phyloP scores from a whole-genome alignment of 2,113 vertebrate genomes.

The Nothoprocta pentlandii region DNA sequence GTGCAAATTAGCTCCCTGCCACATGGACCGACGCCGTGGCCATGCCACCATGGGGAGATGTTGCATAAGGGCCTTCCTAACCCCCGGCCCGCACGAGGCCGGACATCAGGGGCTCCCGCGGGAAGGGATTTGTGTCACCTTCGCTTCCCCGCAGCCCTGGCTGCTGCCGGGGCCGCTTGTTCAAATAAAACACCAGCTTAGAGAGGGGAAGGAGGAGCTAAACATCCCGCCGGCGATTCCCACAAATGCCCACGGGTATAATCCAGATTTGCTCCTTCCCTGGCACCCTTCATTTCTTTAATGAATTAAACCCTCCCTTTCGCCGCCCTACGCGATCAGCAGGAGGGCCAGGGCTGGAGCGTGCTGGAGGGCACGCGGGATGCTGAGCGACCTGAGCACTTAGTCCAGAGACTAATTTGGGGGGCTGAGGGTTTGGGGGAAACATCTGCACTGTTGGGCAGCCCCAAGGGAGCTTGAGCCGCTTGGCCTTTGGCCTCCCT shows the following conservation, averaged over 20 bases:
- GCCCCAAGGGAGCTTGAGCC: not conserved
- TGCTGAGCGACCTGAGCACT: no score
- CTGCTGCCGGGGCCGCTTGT: not conserved
- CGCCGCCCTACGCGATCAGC: conserved; percentile 7
- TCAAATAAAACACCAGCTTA: not conserved
- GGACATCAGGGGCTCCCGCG: not conserved
- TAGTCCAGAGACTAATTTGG: not conserved
- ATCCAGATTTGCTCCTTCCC: conserved; percentile 64
- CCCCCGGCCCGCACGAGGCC: not conserved
- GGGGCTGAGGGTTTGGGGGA: not conserved
- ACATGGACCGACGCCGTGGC: not conserved
- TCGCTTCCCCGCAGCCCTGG: not conserved
- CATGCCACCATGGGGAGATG: not conserved
- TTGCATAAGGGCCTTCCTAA: not conserved
- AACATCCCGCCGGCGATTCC: conserved; percentile 4
- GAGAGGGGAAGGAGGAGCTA: not conserved
- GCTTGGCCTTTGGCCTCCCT: not conserved
- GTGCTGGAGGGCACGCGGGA: not conserved
- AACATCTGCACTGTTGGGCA: not conserved
- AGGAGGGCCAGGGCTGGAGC: not conserved
- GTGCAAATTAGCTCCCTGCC: not conserved
- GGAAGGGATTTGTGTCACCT: not conserved
- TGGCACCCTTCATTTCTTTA: not conserved
- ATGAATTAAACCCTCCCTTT: conserved; percentile 41
- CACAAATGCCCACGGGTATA: conserved; percentile 64